Percentiles rank a stretch among this genome's conserved stretches.
These are phyloP conservation scores for Trissolcus japonicus DNA, from an alignment of 2,888 invertebrate genomes.

Conservation along the genomic window DNA sequence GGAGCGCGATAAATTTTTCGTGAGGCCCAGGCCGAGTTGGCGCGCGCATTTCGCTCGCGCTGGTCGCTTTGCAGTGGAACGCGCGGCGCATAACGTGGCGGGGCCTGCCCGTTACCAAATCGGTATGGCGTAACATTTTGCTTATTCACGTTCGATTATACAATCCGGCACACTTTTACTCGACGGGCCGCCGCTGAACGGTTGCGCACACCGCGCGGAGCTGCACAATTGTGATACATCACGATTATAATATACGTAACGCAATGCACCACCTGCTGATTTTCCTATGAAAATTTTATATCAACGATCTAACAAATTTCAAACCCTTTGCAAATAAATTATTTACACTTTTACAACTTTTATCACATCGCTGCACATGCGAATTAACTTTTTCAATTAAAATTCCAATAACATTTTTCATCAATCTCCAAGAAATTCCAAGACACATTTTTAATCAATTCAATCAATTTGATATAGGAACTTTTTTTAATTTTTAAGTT, in stretches of 20 bases:
- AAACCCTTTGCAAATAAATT: too few species aligned
- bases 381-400: conserved; percentile 1
- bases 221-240: conserved; percentile 61
- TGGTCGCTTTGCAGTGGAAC: conserved; percentile 57
- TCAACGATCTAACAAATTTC: neutral
- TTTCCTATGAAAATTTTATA: conserved; percentile 1
- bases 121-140: conserved; percentile 75
- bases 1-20: conserved; percentile 47
- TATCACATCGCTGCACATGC: neutral
- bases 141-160: conserved; percentile 77
- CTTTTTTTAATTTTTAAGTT: neutral
- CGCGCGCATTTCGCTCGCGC: conserved; percentile 49
- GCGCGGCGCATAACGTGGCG: conserved; percentile 54
- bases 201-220: conserved; percentile 57
- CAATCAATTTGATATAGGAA: neutral
- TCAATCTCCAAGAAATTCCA: neutral
- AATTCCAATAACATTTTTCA: neutral
- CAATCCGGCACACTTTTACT: conserved; percentile 77
- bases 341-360: neutral
- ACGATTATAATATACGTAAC: conserved; percentile 61
- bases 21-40: conserved; percentile 52
- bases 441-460: neutral
- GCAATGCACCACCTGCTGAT: conserved; percentile 57
- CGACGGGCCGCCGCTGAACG: conserved; percentile 58
- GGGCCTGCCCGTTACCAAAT: conserved; percentile 72